Evolutionary conservation across 1,140 invertebrate genomes (phyloP).

Genomic region (Magallana angulata): DNA sequence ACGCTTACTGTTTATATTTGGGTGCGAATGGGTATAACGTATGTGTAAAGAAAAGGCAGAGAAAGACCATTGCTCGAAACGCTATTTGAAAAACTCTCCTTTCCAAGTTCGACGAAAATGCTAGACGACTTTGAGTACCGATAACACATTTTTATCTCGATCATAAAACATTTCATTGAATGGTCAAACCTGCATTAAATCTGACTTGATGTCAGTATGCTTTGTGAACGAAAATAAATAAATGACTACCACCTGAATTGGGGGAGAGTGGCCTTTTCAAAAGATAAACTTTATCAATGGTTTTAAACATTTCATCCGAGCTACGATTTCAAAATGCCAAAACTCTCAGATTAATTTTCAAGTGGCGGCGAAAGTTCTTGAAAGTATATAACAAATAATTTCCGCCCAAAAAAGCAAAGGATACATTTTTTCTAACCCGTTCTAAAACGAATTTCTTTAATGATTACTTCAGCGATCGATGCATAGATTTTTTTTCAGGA

Average conservation of each 20-base stretch:
- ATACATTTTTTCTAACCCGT: neutral
- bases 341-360: constrained; percentile 35
- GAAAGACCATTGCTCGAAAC: constrained; percentile 6
- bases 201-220: constrained; percentile 13
- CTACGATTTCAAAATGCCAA: constrained; percentile 30
- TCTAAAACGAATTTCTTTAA: neutral
- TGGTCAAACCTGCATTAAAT: constrained; percentile 35
- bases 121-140: constrained; percentile 28
- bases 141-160: constrained; percentile 21
- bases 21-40: neutral
- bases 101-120: constrained; percentile 22
- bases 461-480: constrained; percentile 8
- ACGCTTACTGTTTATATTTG: constrained; percentile 12
- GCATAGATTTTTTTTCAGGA: constrained; percentile 1
- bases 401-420: neutral
- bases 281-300: constrained; percentile 32
- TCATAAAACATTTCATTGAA: constrained; percentile 37
- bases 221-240: constrained; percentile 38
- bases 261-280: constrained; percentile 28
- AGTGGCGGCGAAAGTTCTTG: constrained; percentile 25
- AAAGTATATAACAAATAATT: constrained; percentile 5
- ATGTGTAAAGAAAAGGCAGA: neutral
- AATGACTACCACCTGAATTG: constrained; percentile 35
- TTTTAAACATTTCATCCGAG: constrained; percentile 36
- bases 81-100: neutral